Percentiles rank a stretch among this genome's conserved stretches.
These are phyloP conservation scores for Remorina albescens DNA, from an alignment of 2,797 vertebrate genomes.

Conservation along the genomic window DNA sequence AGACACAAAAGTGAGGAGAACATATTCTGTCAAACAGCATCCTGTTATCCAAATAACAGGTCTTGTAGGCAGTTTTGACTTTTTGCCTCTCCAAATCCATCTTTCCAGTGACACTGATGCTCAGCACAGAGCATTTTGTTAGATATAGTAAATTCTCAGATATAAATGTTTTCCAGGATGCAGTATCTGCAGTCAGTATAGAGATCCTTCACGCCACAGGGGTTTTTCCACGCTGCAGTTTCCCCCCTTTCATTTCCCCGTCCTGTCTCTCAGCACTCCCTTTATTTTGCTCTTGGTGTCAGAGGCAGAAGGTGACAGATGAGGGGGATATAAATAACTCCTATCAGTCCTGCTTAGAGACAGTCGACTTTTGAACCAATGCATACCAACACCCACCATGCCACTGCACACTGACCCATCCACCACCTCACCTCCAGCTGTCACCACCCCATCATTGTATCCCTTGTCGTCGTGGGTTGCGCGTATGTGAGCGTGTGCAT, in stretches of 20 bases:
- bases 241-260: constrained; percentile 41
- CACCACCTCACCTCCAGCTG: constrained; percentile 73
- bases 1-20: not conserved
- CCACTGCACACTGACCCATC: constrained; percentile 65
- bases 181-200: not conserved
- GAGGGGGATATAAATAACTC: constrained; percentile 75
- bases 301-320: constrained; percentile 59
- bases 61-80: not conserved
- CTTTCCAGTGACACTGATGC: not conserved
- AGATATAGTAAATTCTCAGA: not conserved
- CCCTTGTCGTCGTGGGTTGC: constrained; percentile 39
- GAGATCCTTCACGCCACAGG: constrained; percentile 9
- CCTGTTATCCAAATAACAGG: not conserved
- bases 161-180: constrained; percentile 15
- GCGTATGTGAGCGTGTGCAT: constrained; percentile 6
- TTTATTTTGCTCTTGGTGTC: constrained; percentile 49
- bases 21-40: not conserved
- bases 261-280: constrained; percentile 38
- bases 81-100: constrained; percentile 7
- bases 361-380: constrained; percentile 56
- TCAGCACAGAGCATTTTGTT: not conserved
- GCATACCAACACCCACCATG: constrained; percentile 70
- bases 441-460: constrained; percentile 62
- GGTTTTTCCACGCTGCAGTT: constrained; percentile 19
- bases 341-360: constrained; percentile 76